phyloP scores from a whole-genome alignment of 2,888 invertebrate species.

The Phoenoteleia sp. region DNA sequence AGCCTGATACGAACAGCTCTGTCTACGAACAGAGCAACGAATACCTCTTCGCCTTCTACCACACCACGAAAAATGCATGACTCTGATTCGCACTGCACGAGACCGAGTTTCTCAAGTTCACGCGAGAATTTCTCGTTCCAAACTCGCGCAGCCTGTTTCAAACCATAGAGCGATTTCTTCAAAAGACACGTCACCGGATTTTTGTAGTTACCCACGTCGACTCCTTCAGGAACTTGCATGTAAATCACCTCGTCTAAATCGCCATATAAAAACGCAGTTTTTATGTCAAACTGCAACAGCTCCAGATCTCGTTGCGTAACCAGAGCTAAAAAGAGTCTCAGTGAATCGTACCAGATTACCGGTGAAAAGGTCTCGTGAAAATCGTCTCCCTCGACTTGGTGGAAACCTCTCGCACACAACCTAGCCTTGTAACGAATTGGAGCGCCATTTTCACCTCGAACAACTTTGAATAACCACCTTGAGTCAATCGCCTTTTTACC shows the following conservation, averaged over 20 bases:
- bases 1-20: conserved; percentile 27
- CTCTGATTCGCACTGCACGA: conserved; percentile 71
- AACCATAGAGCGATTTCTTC: conserved; percentile 77
- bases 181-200: conserved; percentile 67
- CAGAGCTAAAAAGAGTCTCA: conserved; percentile 34
- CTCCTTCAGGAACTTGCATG: conserved; percentile 27
- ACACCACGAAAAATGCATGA: conserved; percentile 71
- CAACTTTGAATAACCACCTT: conserved; percentile 30
- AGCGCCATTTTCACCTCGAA: neutral
- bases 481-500: neutral
- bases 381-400: conserved; percentile 11
- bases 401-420: neutral
- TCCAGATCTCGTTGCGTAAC: conserved; percentile 58
- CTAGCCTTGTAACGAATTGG: neutral
- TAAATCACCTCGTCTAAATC: conserved; percentile 44
- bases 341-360: conserved; percentile 16
- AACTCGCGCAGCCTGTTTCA: conserved; percentile 78
- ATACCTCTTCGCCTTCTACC: conserved; percentile 23
- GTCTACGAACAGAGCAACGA: conserved; percentile 66
- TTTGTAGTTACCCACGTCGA: conserved; percentile 24
- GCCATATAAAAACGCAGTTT: conserved; percentile 69
- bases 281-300: conserved; percentile 60
- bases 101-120: conserved; percentile 67
- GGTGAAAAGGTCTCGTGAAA: conserved; percentile 19
- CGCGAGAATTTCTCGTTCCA: conserved; percentile 75